These are phyloP conservation scores for Cossypha niveicapilla DNA, from an alignment of 2,797 vertebrate species.

Conservation along the genomic window DNA sequence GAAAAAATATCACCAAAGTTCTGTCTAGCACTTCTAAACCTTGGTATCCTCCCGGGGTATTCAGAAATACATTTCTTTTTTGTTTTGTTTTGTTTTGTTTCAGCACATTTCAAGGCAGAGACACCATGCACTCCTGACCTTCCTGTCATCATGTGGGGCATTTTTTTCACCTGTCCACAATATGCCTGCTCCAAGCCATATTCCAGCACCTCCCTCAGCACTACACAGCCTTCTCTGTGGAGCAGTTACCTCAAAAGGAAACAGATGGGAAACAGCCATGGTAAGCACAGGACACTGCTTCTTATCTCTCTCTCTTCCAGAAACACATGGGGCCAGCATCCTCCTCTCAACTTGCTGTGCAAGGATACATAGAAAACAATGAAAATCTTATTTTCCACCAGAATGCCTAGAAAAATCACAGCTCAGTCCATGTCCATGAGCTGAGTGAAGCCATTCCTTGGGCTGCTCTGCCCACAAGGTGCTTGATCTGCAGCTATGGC, in stretches of 20 bases:
- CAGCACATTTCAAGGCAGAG: not conserved
- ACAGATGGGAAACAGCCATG: not conserved
- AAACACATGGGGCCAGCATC: not conserved
- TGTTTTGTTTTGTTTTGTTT: not conserved
- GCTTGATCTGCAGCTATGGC: not conserved
- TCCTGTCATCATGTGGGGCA: not conserved
- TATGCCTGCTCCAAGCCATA: not conserved
- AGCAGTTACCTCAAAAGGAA: conserved; percentile 7
- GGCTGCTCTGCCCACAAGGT: not conserved
- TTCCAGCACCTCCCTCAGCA: not conserved
- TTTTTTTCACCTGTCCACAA: not conserved
- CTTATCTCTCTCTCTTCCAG: not conserved
- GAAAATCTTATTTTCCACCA: not conserved
- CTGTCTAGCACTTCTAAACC: not conserved
- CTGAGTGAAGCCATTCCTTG: not conserved
- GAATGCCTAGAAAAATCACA: not conserved
- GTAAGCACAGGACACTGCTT: not conserved
- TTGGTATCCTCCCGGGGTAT: not conserved
- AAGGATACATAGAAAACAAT: not conserved
- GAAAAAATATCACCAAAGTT: not conserved
- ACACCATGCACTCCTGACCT: not conserved
- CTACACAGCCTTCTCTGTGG: not conserved
- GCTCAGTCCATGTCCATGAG: not conserved
- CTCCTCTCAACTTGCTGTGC: not conserved
- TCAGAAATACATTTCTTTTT: not conserved